Evolutionary conservation across 92 coral and sea anemone species (phyloP), one percentile per base, ranked within the genome.

Genomic region (Actinostola sp.): DNA sequence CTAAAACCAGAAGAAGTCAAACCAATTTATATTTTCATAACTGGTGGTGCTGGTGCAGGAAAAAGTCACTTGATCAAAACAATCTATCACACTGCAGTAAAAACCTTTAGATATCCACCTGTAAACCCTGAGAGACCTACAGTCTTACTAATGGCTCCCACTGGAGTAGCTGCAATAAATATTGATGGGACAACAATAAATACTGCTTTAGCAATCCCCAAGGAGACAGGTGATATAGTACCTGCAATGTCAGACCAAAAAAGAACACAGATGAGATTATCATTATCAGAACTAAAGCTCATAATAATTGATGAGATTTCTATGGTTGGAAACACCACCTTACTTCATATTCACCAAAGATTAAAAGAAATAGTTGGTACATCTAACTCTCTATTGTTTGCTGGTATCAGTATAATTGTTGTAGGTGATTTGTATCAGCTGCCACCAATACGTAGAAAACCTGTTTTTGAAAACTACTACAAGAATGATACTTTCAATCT

Each of bases 11-110:
- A 63, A 29, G 70, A 66, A 0, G 66, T 82, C 25, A 38, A 69
- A 28, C 88, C 88, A 68, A 83, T 86, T 26, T 58, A 86, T 64
- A 27, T 86, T 30, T 86, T 86, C 55, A 6, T 82, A 28, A 76
- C 91, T 52, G 91, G 88, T 31, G 91, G 91, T n/a, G 92, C 73
- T 11, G 93, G 93, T 36, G 86, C 89, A 23, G 93, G 93, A 5
- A 88, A 88, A 74, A 50, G 74, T 25, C 84, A 87, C 58, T 64
- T 85, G 28, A 85, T 85, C 17, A 80, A 85, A 11, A 24, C 70
- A 31, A 85, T 85, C 44, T 87, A 82, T 46, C 92, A 76, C 34
- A 82, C 88, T 39, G 58, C 27, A 27, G 51, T 73, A 54, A 88
- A 88, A 63, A 88, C 82, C 44, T 83, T 84, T 20, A 82, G 86